Percentiles rank a stretch among this genome's conserved stretches.
These are phyloP conservation scores for Meteorus sp. DNA, from an alignment of 1,140 invertebrate genomes.

Conservation along the genomic window DNA sequence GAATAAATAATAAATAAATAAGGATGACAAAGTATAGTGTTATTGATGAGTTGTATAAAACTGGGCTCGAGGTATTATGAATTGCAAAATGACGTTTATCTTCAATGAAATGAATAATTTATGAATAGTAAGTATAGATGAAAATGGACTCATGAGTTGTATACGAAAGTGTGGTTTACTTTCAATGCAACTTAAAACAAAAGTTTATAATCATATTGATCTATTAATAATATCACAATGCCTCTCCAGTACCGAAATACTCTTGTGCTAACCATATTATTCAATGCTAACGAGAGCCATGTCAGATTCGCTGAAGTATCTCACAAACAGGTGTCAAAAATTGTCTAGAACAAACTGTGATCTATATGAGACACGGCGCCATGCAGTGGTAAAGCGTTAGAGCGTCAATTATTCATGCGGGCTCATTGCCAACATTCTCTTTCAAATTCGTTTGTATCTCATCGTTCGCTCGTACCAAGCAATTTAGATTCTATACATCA, in stretches of 20 bases:
- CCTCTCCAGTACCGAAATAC: no score
- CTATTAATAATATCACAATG: no score
- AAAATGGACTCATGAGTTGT: not conserved
- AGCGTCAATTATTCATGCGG: not conserved
- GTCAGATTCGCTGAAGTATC: not conserved
- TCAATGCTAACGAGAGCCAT: no score
- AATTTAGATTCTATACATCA: not conserved
- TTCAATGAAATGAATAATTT: conserved; percentile 9
- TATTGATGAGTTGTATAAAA: not conserved
- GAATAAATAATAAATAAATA: not conserved
- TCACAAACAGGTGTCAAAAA: not conserved
- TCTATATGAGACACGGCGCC: not conserved
- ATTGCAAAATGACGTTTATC: not conserved
- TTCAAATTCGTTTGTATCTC: not conserved
- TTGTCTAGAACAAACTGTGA: not conserved
- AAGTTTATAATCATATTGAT: no score
- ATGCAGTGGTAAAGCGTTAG: no score
- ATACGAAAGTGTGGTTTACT: no score
- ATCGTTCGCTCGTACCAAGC: no score
- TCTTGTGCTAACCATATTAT: no score
- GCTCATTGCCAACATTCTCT: not conserved
- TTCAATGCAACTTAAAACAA: no score
- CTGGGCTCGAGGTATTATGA: not conserved
- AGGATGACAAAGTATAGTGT: not conserved
- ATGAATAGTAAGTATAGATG: conserved; percentile 15